These are phyloP conservation scores for Poeciliopsis turrubarensis DNA, from an alignment of 2,113 vertebrate species.

Conservation along the genomic window DNA sequence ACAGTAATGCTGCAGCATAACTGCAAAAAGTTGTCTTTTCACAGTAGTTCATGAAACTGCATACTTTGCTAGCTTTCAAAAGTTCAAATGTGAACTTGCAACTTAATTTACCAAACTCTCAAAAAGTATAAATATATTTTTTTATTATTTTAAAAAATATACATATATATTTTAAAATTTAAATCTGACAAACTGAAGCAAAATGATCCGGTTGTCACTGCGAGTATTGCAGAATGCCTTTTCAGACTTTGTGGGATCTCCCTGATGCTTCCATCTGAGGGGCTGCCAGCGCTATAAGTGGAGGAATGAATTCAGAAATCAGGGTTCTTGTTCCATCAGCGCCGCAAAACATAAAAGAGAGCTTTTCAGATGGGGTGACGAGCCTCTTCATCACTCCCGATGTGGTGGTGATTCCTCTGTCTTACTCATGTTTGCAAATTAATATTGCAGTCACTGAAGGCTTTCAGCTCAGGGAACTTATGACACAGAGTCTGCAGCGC, in stretches of 20 bases:
- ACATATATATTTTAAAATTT: no score
- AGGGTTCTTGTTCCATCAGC: slow-evolving; percentile 19
- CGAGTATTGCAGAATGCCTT: slow-evolving; percentile 13
- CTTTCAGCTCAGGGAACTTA: slow-evolving; percentile 40
- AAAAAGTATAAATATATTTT: no score
- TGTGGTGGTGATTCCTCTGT: slow-evolving; percentile 59
- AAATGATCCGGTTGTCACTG: slow-evolving; percentile 40
- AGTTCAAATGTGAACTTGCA: no score
- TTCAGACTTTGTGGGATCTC: slow-evolving; percentile 25
- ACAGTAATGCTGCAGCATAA: no score
- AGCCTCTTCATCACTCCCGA: slow-evolving; percentile 57
- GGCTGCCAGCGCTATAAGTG: slow-evolving; percentile 2
- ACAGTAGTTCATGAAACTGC: no score
- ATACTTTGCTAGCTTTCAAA: no score
- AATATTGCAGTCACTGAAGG: slow-evolving; percentile 58
- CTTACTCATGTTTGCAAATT: slow-evolving; percentile 70
- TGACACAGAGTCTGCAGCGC: slow-evolving; percentile 29
- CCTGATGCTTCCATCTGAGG: slow-evolving; percentile 11
- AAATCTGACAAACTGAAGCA: no score
- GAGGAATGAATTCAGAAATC: slow-evolving; percentile 36
- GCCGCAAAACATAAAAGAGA: slow-evolving; percentile 42
- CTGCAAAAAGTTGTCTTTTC: no score
- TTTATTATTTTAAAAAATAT: no score
- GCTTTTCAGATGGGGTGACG: slow-evolving; percentile 49
- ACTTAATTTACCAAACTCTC: no score